Evolutionary conservation across 2,113 vertebrate species (phyloP), one percentile per base, ranked within the genome.

Genomic region (Fulmarus glacialis): DNA sequence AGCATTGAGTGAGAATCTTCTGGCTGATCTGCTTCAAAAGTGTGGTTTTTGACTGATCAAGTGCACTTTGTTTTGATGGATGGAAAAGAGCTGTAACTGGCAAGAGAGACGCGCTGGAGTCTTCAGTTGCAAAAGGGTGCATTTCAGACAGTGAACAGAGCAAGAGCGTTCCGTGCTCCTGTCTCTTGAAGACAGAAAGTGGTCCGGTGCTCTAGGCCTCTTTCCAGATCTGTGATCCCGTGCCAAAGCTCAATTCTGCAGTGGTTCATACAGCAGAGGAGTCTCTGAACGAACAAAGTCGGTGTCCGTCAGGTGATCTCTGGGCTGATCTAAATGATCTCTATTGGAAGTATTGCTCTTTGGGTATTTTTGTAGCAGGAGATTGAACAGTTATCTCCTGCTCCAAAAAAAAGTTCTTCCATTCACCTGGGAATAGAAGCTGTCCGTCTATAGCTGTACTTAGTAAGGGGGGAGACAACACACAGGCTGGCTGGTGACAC

Each of bases 131-230:
- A 12, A 27, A 79, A 75, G 15, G 19, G 19, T 19, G 15, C 16
- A 32, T 82, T 90, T 89, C 29, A 89, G 72, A 21, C 23, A 38
- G 38, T 50, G 32, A 90, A 47, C 42, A 42, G 32, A n/a, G 52
- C 66, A 29, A 27, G 58, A 40, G 11, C 1, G 2, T 24, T 70
- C 32, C 0, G 0, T 82, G 40, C 55, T 79, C 11, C 8, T 1
- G 4, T 43, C 21, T 71, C 38, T 45, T 48, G 36, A 82, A 60
- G 53, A 21, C 14, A 14, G 8, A 34, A 82, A 27, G 50, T 10
- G 4, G 29, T n/a, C 47, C 11, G 5, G 29, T 79, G 56, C 42
- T 79, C 7, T 43, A 29, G 23, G 38, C 45, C 27, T 82, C 22
- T 38, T 50, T 63, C 20, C 40, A 32, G 19, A 10, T 55, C 32